Evolutionary conservation across 2,888 invertebrate genomes (phyloP), one percentile per base, ranked within the genome.

Genomic region (Melolontha melolontha): DNA sequence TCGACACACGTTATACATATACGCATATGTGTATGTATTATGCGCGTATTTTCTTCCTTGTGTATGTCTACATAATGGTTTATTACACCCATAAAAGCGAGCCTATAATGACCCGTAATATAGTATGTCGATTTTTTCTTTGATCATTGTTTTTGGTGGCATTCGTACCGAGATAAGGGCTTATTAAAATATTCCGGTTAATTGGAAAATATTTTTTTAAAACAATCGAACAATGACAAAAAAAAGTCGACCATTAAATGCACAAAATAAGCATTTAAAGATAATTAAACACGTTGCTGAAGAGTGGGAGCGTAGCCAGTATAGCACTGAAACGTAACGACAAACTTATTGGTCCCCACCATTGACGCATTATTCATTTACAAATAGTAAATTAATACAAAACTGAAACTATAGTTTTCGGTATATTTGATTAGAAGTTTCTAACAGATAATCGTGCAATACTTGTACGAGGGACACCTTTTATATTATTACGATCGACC

Each of bases 141-240:
- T 12, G 6, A 27, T 12, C 7, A 42, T 57, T 57, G 27, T 57
- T 57, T 42, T 57, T 57, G 57, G 41, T 57, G 57, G 41, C 41
- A 41, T 22, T 22, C 22, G 22, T 4, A 22, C 22, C 42, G 41
- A 42, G 7, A 42, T 42, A 41, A 57, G 42, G 42, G 41, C 55
- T 55, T 55, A 57, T 57, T 57, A 57, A 57, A 57, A 57, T 42
- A 22, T 57, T 57, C 41, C 57, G 41, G 57, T 57, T 41, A 57
- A 57, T 57, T 41, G 42, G 42, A 57, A 57, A 42, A 57, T 27
- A 41, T n/a, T 22, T 57, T n/a, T 42, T 22, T 42, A 41, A 42
- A 57, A 41, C 42, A 57, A 57, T 22, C 12, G 14, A 27, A 57
- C 41, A 57, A 57, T 22, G 12, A 54, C 11, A 16, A 17, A 40